phyloP scores from a whole-genome alignment of 2,797 vertebrate genomes.

The Petrocephalus schoutedeni region DNA sequence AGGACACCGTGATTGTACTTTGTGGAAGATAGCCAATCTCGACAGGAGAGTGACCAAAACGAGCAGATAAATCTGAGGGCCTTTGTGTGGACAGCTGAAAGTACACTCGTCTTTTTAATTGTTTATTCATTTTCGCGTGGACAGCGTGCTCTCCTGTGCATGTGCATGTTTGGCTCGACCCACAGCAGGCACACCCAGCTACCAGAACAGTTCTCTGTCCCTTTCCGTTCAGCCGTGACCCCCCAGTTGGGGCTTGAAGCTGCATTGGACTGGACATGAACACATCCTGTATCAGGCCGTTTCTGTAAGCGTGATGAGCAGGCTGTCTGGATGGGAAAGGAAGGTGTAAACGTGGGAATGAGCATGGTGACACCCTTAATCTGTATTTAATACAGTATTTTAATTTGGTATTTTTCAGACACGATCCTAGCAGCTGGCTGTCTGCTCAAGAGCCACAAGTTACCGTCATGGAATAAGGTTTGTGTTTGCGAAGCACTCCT shows the following conservation, averaged over 20 bases:
- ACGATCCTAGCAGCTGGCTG: neutral
- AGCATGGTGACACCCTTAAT: neutral
- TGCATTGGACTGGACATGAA: neutral
- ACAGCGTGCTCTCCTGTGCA: neutral
- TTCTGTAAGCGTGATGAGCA: neutral
- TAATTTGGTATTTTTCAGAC: neutral
- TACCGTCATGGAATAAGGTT: neutral
- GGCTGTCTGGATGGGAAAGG: neutral
- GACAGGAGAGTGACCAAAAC: neutral
- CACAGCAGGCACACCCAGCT: neutral
- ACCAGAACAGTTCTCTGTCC: neutral
- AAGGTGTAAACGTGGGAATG: neutral
- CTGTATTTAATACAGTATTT: neutral
- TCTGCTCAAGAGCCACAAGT: neutral
- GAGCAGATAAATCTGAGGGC: neutral
- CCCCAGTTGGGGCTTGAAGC: neutral
- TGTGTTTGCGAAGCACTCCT: neutral
- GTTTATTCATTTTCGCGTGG: neutral
- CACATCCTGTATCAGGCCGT: neutral
- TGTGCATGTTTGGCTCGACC: neutral
- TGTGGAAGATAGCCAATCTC: neutral
- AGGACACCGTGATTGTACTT: neutral
- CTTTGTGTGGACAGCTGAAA: neutral
- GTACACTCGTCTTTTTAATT: neutral
- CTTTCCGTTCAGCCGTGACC: neutral